phyloP scores from a whole-genome alignment of 2,797 vertebrate genomes.

The Bovichtus variegatus region DNA sequence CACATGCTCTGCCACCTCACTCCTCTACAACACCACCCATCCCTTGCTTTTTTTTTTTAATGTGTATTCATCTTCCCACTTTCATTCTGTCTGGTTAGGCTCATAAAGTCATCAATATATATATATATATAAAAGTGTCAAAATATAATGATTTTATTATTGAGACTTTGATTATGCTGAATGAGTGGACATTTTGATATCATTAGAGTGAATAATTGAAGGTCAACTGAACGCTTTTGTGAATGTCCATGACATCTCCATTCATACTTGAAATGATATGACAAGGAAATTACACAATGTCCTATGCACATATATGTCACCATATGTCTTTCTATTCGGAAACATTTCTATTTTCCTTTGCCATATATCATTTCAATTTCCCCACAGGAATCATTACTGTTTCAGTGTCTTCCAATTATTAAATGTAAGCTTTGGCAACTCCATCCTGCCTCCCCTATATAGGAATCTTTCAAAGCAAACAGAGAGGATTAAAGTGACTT shows the following conservation, averaged over 20 bases:
- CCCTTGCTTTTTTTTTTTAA: background rate
- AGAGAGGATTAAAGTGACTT: background rate
- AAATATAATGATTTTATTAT: background rate
- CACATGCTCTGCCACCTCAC: background rate
- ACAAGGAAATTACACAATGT: background rate
- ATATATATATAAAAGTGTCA: background rate
- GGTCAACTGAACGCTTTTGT: background rate
- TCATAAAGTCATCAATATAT: background rate
- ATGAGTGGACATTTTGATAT: background rate
- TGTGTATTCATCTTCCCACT: background rate
- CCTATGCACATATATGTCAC: background rate
- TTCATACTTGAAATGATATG: background rate
- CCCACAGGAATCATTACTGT: background rate
- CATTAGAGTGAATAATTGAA: background rate
- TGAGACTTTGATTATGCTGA: background rate
- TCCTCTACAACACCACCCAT: background rate
- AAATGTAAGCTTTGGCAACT: background rate
- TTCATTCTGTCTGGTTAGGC: background rate
- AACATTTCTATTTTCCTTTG: background rate
- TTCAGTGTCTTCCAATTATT: conserved; percentile 8
- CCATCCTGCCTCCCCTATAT: background rate
- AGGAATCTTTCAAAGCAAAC: conserved; percentile 5
- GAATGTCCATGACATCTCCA: no score
- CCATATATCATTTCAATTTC: background rate
- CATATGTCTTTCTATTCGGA: background rate